Base-by-base conservation (phyloP, 2,888 invertebrate genomes). In the Taenaris catops region DNA sequence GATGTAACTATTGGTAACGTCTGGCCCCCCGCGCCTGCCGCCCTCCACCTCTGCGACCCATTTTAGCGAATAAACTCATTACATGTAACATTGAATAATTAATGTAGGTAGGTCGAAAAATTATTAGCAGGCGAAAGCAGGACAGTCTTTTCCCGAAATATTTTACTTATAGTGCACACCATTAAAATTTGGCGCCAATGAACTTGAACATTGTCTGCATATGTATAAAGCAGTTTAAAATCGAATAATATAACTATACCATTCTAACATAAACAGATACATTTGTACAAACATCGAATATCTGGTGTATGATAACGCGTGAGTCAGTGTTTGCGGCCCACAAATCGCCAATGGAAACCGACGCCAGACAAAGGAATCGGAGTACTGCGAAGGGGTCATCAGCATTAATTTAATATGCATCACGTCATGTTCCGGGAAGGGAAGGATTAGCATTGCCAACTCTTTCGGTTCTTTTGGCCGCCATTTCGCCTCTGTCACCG, bases 311-410 rank as follows among this genome's bases (percentile, higher is more conserved):
- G 69, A 81, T 79, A 78, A 51, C 44, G 52, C 10, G 38, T 80
- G 80, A 81, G 49, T 83, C 83, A 81, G 54, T 58, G 57, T 63
- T 58, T 59, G 57, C 72, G 63, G 60, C 67, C 69, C 70, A 73
- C 73, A 67, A 74, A 72, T 69, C 60, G 54, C 52, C 58, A 64
- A 66, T 63, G 32, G 25, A 18, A 32, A n/a, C 17, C 63, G 58
- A 64, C 68, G 64, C 58, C 53, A 55, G 61, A 83, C 80, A 83
- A 81, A 81, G 78, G 60, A 60, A 56, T 60, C 53, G 57, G 62
- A 56, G 57, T 60, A 59, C 44, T 55, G 58, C 55, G 58, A 60
- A 55, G 69, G 63, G 81, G 75, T 80, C 83, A 61, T 52, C 65
- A 67, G 51, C 71, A 67, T 56, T 55, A 40, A 50, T 55, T 48